Evolutionary conservation across 2,888 invertebrate genomes (phyloP).

Genomic region (Calephelis perditalis): DNA sequence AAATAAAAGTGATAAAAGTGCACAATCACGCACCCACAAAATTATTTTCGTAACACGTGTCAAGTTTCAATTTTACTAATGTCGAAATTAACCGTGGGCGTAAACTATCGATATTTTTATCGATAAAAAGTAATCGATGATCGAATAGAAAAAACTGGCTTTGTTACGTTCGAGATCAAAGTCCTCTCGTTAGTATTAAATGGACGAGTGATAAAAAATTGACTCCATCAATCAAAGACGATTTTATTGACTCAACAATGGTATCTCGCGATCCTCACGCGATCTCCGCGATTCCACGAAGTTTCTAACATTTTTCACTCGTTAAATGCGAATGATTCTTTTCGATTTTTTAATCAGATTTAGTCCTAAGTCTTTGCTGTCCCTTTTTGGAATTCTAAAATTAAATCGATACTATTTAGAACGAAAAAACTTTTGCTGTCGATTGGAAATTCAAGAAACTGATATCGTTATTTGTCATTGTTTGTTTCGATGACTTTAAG

Average conservation of each 20-base stretch:
- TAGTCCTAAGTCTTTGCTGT: slow-evolving; percentile 6
- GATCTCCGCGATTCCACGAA: slow-evolving; percentile 63
- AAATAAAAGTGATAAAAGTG: slow-evolving; percentile 67
- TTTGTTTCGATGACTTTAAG: no score
- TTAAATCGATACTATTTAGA: neutral
- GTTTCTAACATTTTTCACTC: slow-evolving; percentile 52
- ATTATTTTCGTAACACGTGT: slow-evolving; percentile 77
- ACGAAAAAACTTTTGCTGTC: neutral
- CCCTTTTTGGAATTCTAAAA: slow-evolving; percentile 8
- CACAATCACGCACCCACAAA: slow-evolving; percentile 71
- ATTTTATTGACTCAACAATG: slow-evolving; percentile 68
- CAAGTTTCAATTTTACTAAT: slow-evolving; percentile 74
- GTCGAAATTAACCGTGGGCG: slow-evolving; percentile 77
- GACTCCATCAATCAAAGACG: slow-evolving; percentile 72
- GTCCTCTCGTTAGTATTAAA: slow-evolving; percentile 56
- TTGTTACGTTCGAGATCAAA: slow-evolving; percentile 59
- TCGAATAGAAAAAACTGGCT: slow-evolving; percentile 63
- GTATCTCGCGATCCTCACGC: slow-evolving; percentile 53
- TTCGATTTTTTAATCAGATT: slow-evolving; percentile 20
- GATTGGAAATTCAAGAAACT: no score
- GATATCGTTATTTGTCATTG: no score
- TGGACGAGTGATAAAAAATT: slow-evolving; percentile 60
- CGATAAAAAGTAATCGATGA: slow-evolving; percentile 77
- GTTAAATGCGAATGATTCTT: slow-evolving; percentile 58
- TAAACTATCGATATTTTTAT: slow-evolving; percentile 73